Base-by-base conservation (phyloP, 1,140 invertebrate species). In the Macrobrachium nipponense region DNA sequence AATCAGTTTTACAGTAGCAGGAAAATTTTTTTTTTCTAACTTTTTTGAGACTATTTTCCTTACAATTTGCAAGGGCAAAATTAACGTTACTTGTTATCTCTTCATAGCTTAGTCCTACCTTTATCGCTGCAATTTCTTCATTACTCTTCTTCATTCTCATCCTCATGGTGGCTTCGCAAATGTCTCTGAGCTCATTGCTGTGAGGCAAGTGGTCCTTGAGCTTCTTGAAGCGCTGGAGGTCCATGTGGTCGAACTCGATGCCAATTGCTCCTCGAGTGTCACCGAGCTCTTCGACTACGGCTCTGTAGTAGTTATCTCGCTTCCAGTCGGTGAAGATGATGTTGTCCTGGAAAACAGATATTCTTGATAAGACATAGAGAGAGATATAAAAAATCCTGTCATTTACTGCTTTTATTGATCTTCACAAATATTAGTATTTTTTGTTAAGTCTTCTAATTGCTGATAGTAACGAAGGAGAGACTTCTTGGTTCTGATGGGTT, bases 141-240 rank as follows among this genome's bases (percentile, higher is more conserved):
- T 86, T 68, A 44, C 83, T 86, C 77, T 86, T 86, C 23, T 78
- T 80, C 83, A 86, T 86, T 20, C 83, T 64, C 83, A 86, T 86
- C 83, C 64, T 86, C 83, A 79, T 86, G 27, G 76, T 60, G 15
- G 62, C 61, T 0, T 23, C 17, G 51, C 58, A 59, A 15, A 86
- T 43, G 66, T 86, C 76, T 5, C 23, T 27, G 36, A 86, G 62
- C 10, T n/a, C 44, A 20, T 77, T 77, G 44, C 36, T 66, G 58
- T 72, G 62, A 17, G 76, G 83, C 7, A 86, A 36, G 83, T 72
- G 51, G 12, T 27, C 43, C 5, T 14, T 36, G 5, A 86, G 64
- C 17, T 78, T 79, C 18, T 51, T 8, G 62, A 10, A n/a, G 3
- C 2, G 7, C 43, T 86, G 23, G 5, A 86, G 64, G 51, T 11